phyloP scores from a whole-genome alignment of 2,113 vertebrate species.

The Pionites leucogaster region DNA sequence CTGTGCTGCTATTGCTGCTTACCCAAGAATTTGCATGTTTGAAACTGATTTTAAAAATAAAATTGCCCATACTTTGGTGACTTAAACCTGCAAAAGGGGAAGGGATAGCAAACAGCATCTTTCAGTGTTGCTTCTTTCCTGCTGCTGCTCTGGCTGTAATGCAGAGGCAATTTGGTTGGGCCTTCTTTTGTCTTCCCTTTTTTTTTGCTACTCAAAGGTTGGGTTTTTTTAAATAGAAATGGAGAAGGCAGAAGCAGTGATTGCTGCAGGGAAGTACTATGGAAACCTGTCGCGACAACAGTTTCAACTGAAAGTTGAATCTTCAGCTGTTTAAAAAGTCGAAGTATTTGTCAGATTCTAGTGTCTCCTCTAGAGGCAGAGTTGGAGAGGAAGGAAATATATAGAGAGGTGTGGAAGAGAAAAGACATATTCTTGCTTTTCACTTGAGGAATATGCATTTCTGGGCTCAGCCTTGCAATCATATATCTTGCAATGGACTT shows the following conservation, averaged over 20 bases:
- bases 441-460: background rate
- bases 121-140: background rate
- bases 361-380: background rate
- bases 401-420: background rate
- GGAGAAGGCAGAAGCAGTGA: constrained; percentile 38
- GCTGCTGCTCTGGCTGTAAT: background rate
- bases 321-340: constrained; percentile 26
- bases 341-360: background rate
- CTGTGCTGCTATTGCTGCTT: background rate
- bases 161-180: background rate
- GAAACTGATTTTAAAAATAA: background rate
- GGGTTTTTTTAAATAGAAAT: constrained; percentile 50
- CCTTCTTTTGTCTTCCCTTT: background rate
- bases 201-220: constrained; percentile 25
- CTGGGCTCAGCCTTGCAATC: background rate
- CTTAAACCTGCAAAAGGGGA: background rate
- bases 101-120: background rate
- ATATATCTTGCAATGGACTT: background rate
- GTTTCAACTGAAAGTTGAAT: background rate
- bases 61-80: background rate
- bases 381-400: background rate
- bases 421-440: background rate
- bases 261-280: constrained; percentile 34
- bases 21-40: background rate
- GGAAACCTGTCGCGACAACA: constrained; percentile 50